Evolutionary conservation across 1,140 invertebrate species (phyloP).

Genomic region (Acromyrmex echinatior): DNA sequence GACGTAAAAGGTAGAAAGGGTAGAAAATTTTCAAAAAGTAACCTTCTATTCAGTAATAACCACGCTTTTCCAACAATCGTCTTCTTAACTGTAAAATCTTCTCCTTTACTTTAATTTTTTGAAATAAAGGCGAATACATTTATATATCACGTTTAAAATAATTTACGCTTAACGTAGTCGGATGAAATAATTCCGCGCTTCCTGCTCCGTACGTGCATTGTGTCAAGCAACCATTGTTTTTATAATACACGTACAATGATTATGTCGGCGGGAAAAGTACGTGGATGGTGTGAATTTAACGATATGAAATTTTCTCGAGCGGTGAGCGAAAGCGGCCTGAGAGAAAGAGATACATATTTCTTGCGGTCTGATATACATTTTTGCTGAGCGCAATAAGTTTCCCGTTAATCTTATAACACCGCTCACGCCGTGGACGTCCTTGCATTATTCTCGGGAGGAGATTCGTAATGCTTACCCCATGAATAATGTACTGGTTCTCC

Average conservation of each 20-base stretch:
- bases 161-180: neutral
- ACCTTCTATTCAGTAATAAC: neutral
- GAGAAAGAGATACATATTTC: conserved; percentile 15
- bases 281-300: conserved; percentile 33
- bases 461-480: conserved; percentile 74
- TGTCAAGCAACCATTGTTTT: conserved; percentile 34
- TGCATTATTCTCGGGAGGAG: conserved; percentile 72
- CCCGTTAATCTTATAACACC: conserved; percentile 71
- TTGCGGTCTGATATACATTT: conserved; percentile 23
- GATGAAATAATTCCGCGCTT: conserved; percentile 36
- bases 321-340: neutral
- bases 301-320: conserved; percentile 38
- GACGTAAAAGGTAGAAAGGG: neutral
- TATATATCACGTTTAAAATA: conserved; percentile 10
- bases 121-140: neutral
- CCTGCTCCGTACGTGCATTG: neutral
- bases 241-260: neutral
- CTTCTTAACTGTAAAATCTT: conserved; percentile 7
- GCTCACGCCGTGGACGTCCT: conserved; percentile 62
- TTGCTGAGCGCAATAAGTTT: conserved; percentile 71
- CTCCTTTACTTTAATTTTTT: neutral
- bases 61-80: no score
- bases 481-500: conserved; percentile 72
- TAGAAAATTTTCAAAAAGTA: neutral
- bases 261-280: conserved; percentile 31